These are phyloP conservation scores for Agelaius tricolor DNA, from an alignment of 2,113 vertebrate species.

Conservation along the genomic window DNA sequence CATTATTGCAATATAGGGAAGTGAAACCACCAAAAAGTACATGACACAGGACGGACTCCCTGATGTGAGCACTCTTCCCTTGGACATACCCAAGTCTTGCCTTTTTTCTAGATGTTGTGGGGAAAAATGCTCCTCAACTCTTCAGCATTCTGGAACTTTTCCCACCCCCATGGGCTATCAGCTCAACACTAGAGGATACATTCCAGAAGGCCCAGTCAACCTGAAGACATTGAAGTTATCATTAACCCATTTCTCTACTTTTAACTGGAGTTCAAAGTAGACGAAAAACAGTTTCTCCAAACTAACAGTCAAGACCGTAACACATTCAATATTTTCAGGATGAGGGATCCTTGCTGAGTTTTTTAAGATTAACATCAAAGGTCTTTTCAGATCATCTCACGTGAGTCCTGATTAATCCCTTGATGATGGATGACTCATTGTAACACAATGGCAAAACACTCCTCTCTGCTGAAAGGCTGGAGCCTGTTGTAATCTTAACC, in stretches of 20 bases:
- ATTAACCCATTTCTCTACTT: conserved; percentile 17
- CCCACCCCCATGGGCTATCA: background rate
- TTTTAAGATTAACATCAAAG: conserved; percentile 27
- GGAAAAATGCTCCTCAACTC: background rate
- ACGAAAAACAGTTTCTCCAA: background rate
- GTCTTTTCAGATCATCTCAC: conserved; percentile 27
- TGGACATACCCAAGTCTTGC: background rate
- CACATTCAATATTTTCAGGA: background rate
- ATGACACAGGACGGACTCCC: background rate
- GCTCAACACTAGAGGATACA: background rate
- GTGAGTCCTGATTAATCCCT: background rate
- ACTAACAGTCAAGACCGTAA: background rate
- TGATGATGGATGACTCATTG: background rate
- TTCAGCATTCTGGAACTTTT: background rate
- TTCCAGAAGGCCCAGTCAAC: background rate
- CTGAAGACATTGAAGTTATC: background rate
- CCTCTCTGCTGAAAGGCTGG: background rate
- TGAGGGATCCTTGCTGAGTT: background rate
- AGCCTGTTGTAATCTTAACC: background rate
- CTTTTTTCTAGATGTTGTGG: background rate
- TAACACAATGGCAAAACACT: conserved; percentile 1
- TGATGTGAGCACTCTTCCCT: background rate
- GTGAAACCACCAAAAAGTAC: background rate
- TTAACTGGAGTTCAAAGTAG: background rate
- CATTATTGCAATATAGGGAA: background rate